Evolutionary conservation across 2,113 vertebrate species (phyloP).

Genomic region (Eulemur rufifrons): DNA sequence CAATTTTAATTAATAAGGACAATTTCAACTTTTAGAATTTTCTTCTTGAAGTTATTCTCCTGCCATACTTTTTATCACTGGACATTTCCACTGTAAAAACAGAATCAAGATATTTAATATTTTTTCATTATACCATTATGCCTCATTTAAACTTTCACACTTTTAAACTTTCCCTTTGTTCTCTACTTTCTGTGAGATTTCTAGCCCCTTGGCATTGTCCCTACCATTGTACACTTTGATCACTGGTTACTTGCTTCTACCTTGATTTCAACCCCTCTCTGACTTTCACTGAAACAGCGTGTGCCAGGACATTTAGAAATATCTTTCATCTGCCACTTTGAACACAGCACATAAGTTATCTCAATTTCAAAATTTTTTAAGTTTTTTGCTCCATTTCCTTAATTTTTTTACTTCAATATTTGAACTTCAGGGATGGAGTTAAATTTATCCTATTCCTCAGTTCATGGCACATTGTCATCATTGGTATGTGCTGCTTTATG

Average conservation of each 20-base stretch:
- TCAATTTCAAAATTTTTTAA: not conserved
- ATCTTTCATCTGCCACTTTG: not conserved
- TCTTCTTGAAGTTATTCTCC: not conserved
- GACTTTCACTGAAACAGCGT: not conserved
- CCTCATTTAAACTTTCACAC: not conserved
- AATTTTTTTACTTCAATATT: not conserved
- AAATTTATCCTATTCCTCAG: not conserved
- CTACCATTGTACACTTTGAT: not conserved
- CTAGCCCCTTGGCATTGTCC: not conserved
- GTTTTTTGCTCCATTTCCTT: not conserved
- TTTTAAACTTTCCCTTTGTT: not conserved
- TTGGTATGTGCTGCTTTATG: not conserved
- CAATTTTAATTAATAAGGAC: not conserved
- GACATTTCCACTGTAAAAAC: not conserved
- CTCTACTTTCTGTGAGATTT: not conserved
- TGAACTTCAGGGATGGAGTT: not conserved
- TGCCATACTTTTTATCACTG: not conserved
- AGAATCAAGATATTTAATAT: not conserved
- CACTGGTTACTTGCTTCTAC: not conserved
- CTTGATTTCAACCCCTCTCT: not conserved
- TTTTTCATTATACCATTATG: not conserved
- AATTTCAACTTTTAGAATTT: not conserved
- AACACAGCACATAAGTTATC: not conserved
- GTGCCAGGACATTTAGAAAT: constrained; percentile 3
- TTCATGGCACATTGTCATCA: not conserved